Base-by-base conservation (phyloP, 2,888 invertebrate genomes). In the Agonopterix heracliana region DNA sequence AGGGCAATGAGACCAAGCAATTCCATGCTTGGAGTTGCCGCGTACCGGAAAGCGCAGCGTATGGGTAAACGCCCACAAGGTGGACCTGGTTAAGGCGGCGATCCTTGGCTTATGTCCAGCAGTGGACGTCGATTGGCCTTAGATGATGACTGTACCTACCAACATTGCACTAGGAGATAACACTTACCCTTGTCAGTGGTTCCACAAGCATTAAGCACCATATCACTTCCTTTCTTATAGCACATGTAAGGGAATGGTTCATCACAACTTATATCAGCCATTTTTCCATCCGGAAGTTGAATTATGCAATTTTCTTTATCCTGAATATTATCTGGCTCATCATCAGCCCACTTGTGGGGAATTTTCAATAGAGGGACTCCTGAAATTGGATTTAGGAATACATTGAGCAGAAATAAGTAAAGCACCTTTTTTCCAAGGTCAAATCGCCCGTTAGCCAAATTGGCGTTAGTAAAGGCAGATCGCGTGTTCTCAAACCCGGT, bases 291-390 rank as follows among this genome's bases (percentile, higher is more conserved):
- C 0, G 49, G 54, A 0, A 57, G 49, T 44, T 64, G 46, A 1
- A 57, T 47, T 5, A 68, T 47, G 34, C 66, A 68, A 14, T 50
- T 53, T 42, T 68, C 68, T 9, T 51, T 41, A 38, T 66, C 57
- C 1, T 63, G 50, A 35, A 52, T 56, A 45, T 70, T 68, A 44
- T 66, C 61, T 0, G 70, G 71, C 40, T 72, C 68, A 7, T 55
- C 59, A 4, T 46, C 38, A 0, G 59, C 59, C 71, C 69, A 72
- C 0, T 10, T 49, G 26, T 63, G 57, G 8, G 64, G 59, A 2
- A 71, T 62, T n/a, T 46, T 53, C 5, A 57, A 47, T 2, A 65
- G 47, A 1, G 63, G 63, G 3, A 66, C 53, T 41, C 68, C 67
- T 67, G 46, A 48, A 38, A 17, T n/a, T 12, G 5, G 36, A 5